Conservation (phyloP, 2,888 invertebrate genomes). For the Keiferia lycopersicella region DNA sequence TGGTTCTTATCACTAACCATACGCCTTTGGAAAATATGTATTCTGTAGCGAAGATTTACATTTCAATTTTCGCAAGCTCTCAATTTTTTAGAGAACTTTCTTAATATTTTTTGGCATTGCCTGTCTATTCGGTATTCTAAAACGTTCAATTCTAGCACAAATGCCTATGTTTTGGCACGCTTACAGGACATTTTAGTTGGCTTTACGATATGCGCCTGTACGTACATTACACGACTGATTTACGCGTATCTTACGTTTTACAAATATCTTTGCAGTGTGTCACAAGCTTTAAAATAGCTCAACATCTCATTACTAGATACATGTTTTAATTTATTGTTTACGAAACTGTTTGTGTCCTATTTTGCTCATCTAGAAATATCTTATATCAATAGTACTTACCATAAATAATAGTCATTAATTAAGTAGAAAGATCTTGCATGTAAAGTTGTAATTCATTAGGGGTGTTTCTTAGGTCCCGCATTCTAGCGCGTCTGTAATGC, state of each 20-base stretch:
- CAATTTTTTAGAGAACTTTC: too few species aligned
- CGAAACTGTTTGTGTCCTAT: neutral
- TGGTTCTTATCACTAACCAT: neutral
- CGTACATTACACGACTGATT: conserved; percentile 35
- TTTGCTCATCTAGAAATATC: neutral
- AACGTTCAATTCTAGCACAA: conserved; percentile 12
- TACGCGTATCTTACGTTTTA: conserved; percentile 27
- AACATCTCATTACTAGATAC: neutral
- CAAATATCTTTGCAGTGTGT: conserved; percentile 15
- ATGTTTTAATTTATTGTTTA: too few species aligned
- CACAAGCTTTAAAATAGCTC: neutral
- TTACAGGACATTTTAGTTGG: conserved; percentile 38
- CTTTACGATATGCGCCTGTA: conserved; percentile 30
- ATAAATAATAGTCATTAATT: conserved; percentile 29
- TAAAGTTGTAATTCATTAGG: conserved; percentile 27
- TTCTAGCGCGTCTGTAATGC: conserved; percentile 47
- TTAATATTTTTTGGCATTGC: neutral
- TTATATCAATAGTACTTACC: conserved; percentile 9
- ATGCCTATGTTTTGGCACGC: conserved; percentile 38
- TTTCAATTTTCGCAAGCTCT: too few species aligned
- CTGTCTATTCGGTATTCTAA: neutral
- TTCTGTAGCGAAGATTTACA: neutral
- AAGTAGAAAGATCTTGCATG: conserved; percentile 29
- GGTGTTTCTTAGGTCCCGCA: conserved; percentile 39
- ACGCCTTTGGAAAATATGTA: neutral